Conservation (phyloP, 1,140 invertebrate genomes). For the Bemisia tabaci region DNA sequence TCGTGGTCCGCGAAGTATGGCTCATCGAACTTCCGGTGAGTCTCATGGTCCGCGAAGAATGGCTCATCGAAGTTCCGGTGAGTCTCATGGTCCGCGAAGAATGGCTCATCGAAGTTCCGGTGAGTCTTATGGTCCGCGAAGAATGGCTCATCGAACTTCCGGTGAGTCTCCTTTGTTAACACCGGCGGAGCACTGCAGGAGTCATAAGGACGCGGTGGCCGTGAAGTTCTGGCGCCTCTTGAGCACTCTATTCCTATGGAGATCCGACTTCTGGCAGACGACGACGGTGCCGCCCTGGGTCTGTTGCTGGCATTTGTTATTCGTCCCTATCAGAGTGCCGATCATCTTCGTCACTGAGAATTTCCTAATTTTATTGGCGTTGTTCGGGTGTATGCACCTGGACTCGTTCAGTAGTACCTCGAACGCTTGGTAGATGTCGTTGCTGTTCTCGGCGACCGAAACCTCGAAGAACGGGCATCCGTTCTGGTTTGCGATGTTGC, state of each 20-base stretch:
- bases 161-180: background rate
- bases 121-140: no score
- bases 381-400: conserved; percentile 33
- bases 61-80: no score
- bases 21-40: no score
- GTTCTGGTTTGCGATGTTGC: conserved; percentile 44
- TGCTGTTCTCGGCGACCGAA: conserved; percentile 59
- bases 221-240: conserved; percentile 21
- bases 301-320: conserved; percentile 27
- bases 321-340: conserved; percentile 47
- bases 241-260: conserved; percentile 38
- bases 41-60: no score
- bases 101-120: no score
- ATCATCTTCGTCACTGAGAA: conserved; percentile 66
- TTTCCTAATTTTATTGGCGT: conserved; percentile 38
- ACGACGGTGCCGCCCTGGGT: conserved; percentile 37
- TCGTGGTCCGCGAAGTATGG: no score
- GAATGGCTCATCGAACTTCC: background rate
- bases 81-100: no score
- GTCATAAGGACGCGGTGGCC: background rate
- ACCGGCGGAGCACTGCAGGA: background rate
- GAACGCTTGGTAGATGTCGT: conserved; percentile 50
- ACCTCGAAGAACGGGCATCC: conserved; percentile 58
- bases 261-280: conserved; percentile 39
- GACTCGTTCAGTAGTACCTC: conserved; percentile 50